Evolutionary conservation across 1,140 invertebrate genomes (phyloP).

Genomic region (Bathynomus jamesi): DNA sequence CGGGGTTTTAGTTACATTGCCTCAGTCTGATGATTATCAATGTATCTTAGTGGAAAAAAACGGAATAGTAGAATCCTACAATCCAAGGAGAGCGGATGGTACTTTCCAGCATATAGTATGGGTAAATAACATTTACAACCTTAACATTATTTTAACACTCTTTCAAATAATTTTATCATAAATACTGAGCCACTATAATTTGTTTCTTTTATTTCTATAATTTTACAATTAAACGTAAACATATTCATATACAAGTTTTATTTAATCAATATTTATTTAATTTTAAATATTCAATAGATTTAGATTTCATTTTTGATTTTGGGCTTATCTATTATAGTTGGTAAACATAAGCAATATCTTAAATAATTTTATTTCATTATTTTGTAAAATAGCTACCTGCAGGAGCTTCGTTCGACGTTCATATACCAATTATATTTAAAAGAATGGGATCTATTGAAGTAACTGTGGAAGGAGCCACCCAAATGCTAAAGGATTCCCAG

Average conservation of each 20-base stretch:
- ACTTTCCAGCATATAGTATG: conserved; percentile 48
- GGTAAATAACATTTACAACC: too few relatives aligned
- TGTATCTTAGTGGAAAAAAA: conserved; percentile 52
- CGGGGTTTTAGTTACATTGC: conserved; percentile 44
- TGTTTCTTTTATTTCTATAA: not conserved
- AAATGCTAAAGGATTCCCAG: conserved; percentile 42
- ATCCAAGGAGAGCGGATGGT: conserved; percentile 42
- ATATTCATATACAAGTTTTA: too few relatives aligned
- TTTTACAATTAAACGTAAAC: not conserved
- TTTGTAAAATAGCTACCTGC: conserved; percentile 17
- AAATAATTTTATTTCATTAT: not conserved
- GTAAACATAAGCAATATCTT: not conserved
- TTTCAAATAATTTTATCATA: too few relatives aligned
- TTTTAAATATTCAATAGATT: too few relatives aligned
- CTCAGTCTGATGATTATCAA: conserved; percentile 46
- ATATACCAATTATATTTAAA: conserved; percentile 42
- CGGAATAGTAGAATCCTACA: conserved; percentile 50
- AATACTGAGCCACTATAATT: too few relatives aligned
- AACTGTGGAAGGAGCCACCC: conserved; percentile 48
- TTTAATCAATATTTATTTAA: too few relatives aligned
- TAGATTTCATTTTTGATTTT: too few relatives aligned
- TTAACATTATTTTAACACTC: too few relatives aligned
- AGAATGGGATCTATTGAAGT: conserved; percentile 45
- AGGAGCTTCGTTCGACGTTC: conserved; percentile 39
- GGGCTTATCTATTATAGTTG: too few relatives aligned